phyloP scores from a whole-genome alignment of 2,888 invertebrate genomes.

The Sinopyrophorus schimmeli region DNA sequence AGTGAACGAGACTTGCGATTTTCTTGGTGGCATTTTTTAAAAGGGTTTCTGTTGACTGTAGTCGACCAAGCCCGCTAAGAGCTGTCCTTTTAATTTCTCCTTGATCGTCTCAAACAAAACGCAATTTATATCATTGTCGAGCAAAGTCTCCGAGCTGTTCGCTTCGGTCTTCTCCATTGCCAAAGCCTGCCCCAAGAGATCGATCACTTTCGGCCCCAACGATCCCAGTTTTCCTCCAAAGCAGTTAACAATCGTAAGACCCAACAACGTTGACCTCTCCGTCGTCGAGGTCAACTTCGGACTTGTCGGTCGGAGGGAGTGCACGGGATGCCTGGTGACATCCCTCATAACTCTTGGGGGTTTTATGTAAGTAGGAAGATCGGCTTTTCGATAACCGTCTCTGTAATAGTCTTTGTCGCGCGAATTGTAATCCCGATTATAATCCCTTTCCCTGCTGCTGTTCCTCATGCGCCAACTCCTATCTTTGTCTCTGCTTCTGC shows the following conservation, averaged over 20 bases:
- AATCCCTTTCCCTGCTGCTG: constrained; percentile 7
- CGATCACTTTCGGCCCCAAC: constrained; percentile 77
- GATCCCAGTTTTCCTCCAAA: constrained; percentile 82
- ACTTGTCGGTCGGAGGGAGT: too few relatives aligned
- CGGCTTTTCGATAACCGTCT: constrained; percentile 23
- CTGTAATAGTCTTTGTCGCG: constrained; percentile 29
- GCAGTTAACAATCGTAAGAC: constrained; percentile 78
- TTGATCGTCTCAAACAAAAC: constrained; percentile 83
- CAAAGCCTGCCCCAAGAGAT: constrained; percentile 74
- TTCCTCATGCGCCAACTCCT: not conserved
- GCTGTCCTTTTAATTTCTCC: constrained; percentile 80
- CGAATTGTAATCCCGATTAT: constrained; percentile 19
- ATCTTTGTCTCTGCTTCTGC: constrained; percentile 9
- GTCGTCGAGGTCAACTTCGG: too few relatives aligned
- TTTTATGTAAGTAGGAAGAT: constrained; percentile 42
- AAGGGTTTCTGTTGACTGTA: constrained; percentile 69
- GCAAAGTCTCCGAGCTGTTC: constrained; percentile 74
- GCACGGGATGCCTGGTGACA: constrained; percentile 46
- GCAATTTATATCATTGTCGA: constrained; percentile 72
- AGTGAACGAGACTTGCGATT: constrained; percentile 73
- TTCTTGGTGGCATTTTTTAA: constrained; percentile 75
- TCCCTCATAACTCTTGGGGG: constrained; percentile 49
- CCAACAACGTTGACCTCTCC: constrained; percentile 63
- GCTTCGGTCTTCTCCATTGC: constrained; percentile 75
- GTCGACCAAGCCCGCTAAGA: constrained; percentile 64